Conservation (phyloP, 2,113 vertebrate genomes). For the Sebastes fasciatus region DNA sequence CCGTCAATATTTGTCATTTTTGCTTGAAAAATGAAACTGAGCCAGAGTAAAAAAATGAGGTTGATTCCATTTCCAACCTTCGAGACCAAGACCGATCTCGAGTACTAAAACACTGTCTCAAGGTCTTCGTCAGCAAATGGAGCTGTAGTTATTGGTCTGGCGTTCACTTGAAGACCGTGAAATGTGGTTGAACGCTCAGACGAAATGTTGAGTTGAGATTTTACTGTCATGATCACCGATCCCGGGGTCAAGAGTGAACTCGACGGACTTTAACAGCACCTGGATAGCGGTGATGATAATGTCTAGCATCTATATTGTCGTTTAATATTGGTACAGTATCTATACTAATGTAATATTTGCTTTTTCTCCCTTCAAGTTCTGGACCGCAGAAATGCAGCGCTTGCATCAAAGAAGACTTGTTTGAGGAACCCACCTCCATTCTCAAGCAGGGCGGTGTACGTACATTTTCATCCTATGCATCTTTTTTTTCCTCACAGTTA, state of each 20-base stretch:
- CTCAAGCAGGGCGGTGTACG: slow-evolving; percentile 93
- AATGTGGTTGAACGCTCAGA: not conserved
- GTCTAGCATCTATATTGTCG: not conserved
- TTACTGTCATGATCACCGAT: not conserved
- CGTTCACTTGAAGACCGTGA: not conserved
- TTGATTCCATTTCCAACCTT: no score
- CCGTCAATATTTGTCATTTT: not conserved
- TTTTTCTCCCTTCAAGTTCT: slow-evolving; percentile 78
- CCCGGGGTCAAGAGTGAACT: not conserved
- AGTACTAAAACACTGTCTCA: not conserved
- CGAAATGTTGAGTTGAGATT: not conserved
- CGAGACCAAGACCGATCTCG: no score
- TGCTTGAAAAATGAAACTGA: not conserved
- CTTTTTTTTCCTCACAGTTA: not conserved
- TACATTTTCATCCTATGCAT: slow-evolving; percentile 7
- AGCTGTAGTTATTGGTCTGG: not conserved
- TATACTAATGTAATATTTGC: slow-evolving; percentile 6
- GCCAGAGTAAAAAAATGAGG: no score
- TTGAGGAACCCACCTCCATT: slow-evolving; percentile 93
- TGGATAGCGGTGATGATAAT: not conserved
- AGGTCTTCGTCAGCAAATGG: not conserved
- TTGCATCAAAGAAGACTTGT: slow-evolving; percentile 95
- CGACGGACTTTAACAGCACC: not conserved
- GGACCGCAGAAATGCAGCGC: slow-evolving; percentile 95
- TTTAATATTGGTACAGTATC: not conserved